Percentiles rank a stretch among this genome's conserved stretches.
Conservation (phyloP, 1,140 invertebrate species). For the Procambarus virginalis region DNA sequence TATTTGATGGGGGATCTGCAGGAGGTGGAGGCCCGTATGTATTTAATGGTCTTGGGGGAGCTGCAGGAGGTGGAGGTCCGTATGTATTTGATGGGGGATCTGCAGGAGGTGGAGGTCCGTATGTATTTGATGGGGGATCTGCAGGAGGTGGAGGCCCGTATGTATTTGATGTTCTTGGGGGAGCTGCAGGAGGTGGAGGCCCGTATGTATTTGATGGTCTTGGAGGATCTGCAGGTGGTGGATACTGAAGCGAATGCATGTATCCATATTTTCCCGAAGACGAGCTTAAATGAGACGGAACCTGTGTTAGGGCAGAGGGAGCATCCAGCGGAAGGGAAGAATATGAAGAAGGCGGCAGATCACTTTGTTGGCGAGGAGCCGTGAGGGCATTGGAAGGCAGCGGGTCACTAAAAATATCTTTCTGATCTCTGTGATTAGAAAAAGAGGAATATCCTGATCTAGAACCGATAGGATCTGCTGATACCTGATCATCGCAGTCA, state of each 20-base stretch:
- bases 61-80: conserved; percentile 14
- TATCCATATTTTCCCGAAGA: no score
- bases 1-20: conserved; percentile 3
- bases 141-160: conserved; percentile 12
- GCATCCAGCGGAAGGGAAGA: neutral
- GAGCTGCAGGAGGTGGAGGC: no score
- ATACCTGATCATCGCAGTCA: neutral
- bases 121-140: neutral
- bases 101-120: conserved; percentile 24
- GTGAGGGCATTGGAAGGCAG: neutral
- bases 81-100: conserved; percentile 1
- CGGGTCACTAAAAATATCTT: neutral
- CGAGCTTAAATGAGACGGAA: neutral
- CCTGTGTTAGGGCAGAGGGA: neutral
- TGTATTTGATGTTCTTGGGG: neutral
- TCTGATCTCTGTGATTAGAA: neutral
- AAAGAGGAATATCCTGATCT: neutral
- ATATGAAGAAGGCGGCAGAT: conserved; percentile 23
- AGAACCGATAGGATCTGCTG: neutral
- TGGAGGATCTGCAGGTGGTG: neutral
- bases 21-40: conserved; percentile 20
- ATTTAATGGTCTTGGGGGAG: conserved; percentile 8
- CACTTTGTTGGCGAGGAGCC: neutral
- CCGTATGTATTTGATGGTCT: neutral
- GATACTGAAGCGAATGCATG: no score